These are phyloP conservation scores for Mareca penelope DNA, from an alignment of 2,797 vertebrate species.

Conservation along the genomic window DNA sequence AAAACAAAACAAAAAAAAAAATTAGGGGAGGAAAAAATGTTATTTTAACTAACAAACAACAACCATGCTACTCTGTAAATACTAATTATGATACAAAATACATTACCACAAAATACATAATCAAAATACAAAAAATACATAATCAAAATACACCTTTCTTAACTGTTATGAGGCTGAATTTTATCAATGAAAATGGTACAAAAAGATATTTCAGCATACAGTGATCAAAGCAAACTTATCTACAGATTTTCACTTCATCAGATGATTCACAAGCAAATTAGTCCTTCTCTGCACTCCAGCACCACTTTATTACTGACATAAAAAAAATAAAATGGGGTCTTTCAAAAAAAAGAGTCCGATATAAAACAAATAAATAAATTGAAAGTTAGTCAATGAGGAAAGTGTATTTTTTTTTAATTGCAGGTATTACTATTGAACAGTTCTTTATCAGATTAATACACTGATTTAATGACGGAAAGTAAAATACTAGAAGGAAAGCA, in stretches of 20 bases:
- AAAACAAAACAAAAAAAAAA: not conserved
- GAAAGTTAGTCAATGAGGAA: not conserved
- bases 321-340: conserved; percentile 25
- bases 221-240: not conserved
- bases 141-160: not conserved
- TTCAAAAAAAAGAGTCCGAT: conserved; percentile 21
- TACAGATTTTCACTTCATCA: not conserved
- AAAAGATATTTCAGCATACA: not conserved
- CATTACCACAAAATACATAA: not conserved
- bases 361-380: not conserved
- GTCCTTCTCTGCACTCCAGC: conserved; percentile 7
- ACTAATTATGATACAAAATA: not conserved
- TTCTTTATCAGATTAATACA: not conserved
- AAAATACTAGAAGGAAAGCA: not conserved
- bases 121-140: too few species aligned
- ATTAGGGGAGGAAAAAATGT: not conserved
- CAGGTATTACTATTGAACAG: not conserved
- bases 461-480: not conserved
- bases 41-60: not conserved
- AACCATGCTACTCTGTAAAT: not conserved
- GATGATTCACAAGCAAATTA: conserved; percentile 25
- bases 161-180: not conserved
- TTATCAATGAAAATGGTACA: not conserved
- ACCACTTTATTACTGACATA: conserved; percentile 38
- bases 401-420: not conserved